Percentiles rank a stretch among this genome's conserved stretches.
These are phyloP conservation scores for Pomatorhinus ruficollis DNA, from an alignment of 2,113 vertebrate species.

Conservation along the genomic window DNA sequence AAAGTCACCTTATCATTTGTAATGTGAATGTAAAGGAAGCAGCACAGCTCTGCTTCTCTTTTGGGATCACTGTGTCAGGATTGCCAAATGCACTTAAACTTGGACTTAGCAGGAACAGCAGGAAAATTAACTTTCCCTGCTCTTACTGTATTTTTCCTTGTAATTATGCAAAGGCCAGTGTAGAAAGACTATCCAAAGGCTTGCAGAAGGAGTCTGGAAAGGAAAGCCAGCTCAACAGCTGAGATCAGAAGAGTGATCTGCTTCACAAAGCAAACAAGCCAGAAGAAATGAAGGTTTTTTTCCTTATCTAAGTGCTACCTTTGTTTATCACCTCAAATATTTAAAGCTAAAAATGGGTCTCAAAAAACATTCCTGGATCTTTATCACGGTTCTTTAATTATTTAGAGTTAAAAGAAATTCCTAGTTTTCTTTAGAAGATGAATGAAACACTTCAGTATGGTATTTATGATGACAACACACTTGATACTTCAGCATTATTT, in stretches of 20 bases:
- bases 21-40: background rate
- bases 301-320: background rate
- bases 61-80: background rate
- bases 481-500: background rate
- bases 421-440: background rate
- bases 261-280: background rate
- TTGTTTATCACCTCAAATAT: background rate
- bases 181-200: background rate
- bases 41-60: background rate
- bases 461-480: background rate
- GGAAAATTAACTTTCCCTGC: background rate
- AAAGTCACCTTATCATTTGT: background rate
- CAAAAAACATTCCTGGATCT: background rate
- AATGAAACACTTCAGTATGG: background rate
- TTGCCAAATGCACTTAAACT: background rate
- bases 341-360: background rate
- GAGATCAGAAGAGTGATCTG: background rate
- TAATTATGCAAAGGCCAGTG: background rate
- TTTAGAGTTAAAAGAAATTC: background rate
- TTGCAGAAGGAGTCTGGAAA: background rate
- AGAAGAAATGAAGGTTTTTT: rapidly evolving
- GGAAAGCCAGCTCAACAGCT: background rate
- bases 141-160: background rate
- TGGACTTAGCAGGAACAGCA: background rate
- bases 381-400: background rate